These are phyloP conservation scores for Gonocerus acuteangulatus DNA, from an alignment of 2,888 invertebrate species.

Conservation along the genomic window DNA sequence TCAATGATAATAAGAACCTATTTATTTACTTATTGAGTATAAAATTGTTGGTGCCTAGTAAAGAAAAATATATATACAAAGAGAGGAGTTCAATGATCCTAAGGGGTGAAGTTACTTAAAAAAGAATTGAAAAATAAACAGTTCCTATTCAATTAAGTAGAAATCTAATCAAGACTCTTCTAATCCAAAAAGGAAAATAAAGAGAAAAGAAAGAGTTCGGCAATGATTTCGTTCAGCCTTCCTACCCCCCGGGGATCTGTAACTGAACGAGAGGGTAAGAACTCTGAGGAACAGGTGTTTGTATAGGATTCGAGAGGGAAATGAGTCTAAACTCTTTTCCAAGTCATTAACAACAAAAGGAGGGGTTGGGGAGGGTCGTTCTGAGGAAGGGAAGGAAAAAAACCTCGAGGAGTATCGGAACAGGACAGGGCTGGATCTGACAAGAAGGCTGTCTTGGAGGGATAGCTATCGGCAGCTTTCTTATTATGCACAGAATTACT, in stretches of 20 bases:
- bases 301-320: background rate
- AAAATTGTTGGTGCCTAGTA: no score
- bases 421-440: no score
- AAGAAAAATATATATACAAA: no score
- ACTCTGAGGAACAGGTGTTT: constrained; percentile 13
- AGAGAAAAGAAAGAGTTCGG: background rate
- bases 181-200: no score
- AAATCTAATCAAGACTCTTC: background rate
- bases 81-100: no score
- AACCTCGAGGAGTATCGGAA: no score
- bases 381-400: background rate
- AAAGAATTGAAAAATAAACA: background rate
- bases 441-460: no score
- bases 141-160: background rate
- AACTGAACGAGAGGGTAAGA: background rate
- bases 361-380: background rate
- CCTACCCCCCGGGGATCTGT: background rate
- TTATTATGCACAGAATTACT: no score
- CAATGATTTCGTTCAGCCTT: background rate
- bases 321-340: constrained; percentile 18
- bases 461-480: no score
- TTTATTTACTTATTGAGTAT: no score
- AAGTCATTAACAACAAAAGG: constrained; percentile 20
- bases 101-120: no score
- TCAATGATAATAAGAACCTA: no score